Base-by-base conservation (phyloP, 2,888 invertebrate genomes). In the Cancer borealis region DNA sequence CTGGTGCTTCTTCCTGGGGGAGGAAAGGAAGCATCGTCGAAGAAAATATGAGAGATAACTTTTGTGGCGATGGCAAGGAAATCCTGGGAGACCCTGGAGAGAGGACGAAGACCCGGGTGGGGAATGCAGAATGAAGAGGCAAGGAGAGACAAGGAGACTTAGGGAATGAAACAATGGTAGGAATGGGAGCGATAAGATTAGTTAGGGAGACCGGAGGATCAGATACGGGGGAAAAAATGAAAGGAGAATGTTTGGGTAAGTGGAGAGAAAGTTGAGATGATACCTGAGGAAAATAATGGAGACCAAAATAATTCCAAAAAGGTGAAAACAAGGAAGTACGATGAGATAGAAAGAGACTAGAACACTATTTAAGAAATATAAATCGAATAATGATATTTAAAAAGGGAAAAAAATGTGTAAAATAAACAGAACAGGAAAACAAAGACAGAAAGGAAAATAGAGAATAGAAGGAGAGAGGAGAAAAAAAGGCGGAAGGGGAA, bases 31-130 rank as follows among this genome's bases (percentile, higher is more conserved):
- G 47, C 46, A 14, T 21, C n/a, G 45, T 5, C n/a, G 45, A 46
- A n/a, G 45, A 45, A 46, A 45, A 45, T n/a, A 46, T 12, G 88
- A 88, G 88, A 88, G 46, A 88, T 45, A 88, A 88, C 88, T 47
- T 47, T 21, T 17, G 45, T 14, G 47, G 88, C 21, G 21, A 39
- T 88, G 14, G 47, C 46, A 88, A 88, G 46, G 88, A 47, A 47
- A 46, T n/a, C n/a, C 46, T 21, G 88, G 12, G 14, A 21, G 12
- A 88, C 46, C 46, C 17, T n/a, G 8, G 88, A 45, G 45, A 17
- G 88, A 88, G 45, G 45, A 47, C 1, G 88, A 47, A 17, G 46
- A 47, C 0, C 21, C n/a, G 88, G 46, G 46, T 2, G 46, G 12
- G 88, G 88, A 12, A 12, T 14, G 46, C 1, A 12, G 46, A 17